Evolutionary conservation across 2,888 invertebrate species (phyloP), one percentile per base, ranked within the genome.

Genomic region (Plusia festucae): DNA sequence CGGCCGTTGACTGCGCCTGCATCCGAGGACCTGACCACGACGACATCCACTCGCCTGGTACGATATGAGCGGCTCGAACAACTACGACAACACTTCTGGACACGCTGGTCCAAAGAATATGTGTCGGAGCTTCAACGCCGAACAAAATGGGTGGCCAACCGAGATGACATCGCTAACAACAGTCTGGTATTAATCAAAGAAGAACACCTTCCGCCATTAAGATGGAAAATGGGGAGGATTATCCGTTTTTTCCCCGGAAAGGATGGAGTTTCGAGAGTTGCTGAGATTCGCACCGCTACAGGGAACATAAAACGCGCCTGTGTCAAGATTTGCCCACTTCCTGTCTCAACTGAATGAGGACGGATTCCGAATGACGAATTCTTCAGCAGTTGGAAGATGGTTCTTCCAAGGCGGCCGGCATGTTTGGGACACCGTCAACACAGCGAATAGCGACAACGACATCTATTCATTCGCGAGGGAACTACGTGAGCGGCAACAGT

Each of bases 271-370:
- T 18, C 56, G 2, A 34, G 62, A 3, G 56, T 63, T 4, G 52
- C 51, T 22, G 44, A 52, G 1, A 44, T 44, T 0, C 53, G 53
- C 51, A 66, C 66, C 16, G 8, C 24, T 15, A 20, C 18, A 27
- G 27, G 55, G 51, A 70, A 61, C 60, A 56, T 65, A 16, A 40
- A 20, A 27, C 52, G 53, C 18, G n/a, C 58, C 58, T 71, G 67
- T 62, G 20, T 15, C 53, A 67, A 64, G 52, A 60, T 63, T 61
- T 72, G 40, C 58, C 60, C 60, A n/a, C n/a, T n/a, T n/a, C n/a
- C n/a, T n/a, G n/a, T n/a, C n/a, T n/a, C n/a, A n/a, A n/a, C n/a
- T n/a, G n/a, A n/a, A n/a, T n/a, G n/a, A n/a, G n/a, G n/a, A n/a
- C n/a, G n/a, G n/a, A n/a, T n/a, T n/a, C n/a, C n/a, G n/a, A n/a